These are phyloP conservation scores for Pyrgilauda ruficollis DNA, from an alignment of 2,113 vertebrate species.

Conservation along the genomic window DNA sequence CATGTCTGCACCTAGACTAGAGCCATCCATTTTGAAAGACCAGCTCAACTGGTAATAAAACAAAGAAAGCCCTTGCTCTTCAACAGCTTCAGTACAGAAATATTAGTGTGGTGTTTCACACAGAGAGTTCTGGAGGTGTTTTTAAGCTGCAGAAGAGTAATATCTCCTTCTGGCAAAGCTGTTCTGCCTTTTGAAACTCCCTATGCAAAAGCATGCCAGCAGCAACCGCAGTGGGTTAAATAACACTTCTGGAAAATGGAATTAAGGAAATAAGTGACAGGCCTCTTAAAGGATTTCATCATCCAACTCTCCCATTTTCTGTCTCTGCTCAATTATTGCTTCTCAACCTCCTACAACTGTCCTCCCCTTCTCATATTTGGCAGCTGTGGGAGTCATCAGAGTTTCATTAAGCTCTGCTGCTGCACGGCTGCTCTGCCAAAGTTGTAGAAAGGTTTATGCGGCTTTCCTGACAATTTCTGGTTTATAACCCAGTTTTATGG, in stretches of 20 bases:
- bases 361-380: constrained; percentile 30
- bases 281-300: constrained; percentile 14
- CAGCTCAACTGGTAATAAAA: background rate
- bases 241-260: background rate
- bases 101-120: background rate
- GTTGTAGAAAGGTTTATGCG: constrained; percentile 28
- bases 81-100: background rate
- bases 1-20: background rate
- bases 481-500: constrained; percentile 21
- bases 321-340: background rate
- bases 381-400: background rate
- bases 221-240: background rate
- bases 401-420: constrained; percentile 26
- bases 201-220: background rate
- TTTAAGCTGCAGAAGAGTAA: background rate
- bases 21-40: background rate
- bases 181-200: background rate
- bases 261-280: constrained; percentile 16
- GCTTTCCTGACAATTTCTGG: constrained; percentile 11
- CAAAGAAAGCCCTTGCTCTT: background rate
- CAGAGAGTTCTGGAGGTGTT: background rate
- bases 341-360: background rate
- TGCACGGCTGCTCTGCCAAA: background rate
- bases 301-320: background rate
- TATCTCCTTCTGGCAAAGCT: background rate